Evolutionary conservation across 2,888 invertebrate species (phyloP).

Genomic region (Schizaphis graminum): DNA sequence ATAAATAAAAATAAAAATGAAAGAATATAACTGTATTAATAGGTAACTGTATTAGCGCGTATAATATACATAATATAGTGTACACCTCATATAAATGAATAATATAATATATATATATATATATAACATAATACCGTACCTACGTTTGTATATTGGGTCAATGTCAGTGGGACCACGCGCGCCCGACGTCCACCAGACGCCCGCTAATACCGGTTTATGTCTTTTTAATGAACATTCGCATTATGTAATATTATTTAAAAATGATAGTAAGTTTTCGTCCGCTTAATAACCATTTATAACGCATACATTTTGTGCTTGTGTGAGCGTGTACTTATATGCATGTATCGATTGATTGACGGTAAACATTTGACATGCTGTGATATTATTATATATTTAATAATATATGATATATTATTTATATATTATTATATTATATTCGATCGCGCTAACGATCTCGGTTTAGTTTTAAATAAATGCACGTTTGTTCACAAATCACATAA

Average conservation of each 20-base stretch:
- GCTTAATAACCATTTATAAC: constrained; percentile 20
- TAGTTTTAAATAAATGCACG: not conserved
- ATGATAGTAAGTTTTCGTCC: constrained; percentile 37
- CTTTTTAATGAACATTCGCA: constrained; percentile 51
- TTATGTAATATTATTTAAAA: constrained; percentile 53
- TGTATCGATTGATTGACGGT: constrained; percentile 51
- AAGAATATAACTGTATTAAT: constrained; percentile 47
- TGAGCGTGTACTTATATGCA: not conserved
- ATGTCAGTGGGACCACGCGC: constrained; percentile 58
- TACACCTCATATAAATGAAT: not conserved
- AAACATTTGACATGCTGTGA: not conserved
- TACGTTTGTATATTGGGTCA: constrained; percentile 43
- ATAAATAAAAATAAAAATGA: constrained; percentile 33
- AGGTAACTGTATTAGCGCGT: constrained; percentile 14
- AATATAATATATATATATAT: not conserved
- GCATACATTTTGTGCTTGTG: not conserved
- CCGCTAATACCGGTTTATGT: constrained; percentile 57
- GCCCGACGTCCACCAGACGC: constrained; percentile 25
- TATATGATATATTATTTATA: not conserved
- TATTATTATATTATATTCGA: not conserved
- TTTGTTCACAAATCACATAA: not conserved
- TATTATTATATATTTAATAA: not conserved
- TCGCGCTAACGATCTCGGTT: constrained; percentile 2
- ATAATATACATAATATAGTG: not conserved
- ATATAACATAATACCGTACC: not conserved